Evolutionary conservation across 2,888 invertebrate genomes (phyloP).

Genomic region (Noctua comes): DNA sequence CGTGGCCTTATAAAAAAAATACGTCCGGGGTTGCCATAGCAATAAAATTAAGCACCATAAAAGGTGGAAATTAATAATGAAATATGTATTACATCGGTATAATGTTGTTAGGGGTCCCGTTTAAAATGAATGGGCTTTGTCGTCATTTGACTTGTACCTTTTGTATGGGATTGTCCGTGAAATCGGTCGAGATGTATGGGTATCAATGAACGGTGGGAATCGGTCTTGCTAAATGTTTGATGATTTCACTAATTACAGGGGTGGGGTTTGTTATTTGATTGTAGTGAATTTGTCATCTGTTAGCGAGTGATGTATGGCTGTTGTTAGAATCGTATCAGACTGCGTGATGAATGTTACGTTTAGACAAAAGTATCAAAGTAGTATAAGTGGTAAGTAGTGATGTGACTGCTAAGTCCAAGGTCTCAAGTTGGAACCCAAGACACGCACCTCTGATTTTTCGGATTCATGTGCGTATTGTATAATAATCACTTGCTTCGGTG

Average conservation of each 20-base stretch:
- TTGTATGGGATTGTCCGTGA: conserved; percentile 87
- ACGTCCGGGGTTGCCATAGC: conserved; percentile 83
- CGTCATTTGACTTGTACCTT: conserved; percentile 87
- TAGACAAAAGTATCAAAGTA: not conserved
- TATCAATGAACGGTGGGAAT: conserved; percentile 79
- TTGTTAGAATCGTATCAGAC: not conserved
- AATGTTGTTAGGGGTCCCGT: conserved; percentile 88
- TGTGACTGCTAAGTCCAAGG: too few relatives aligned
- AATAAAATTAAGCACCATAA: conserved; percentile 89
- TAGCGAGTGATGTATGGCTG: not conserved
- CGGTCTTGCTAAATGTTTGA: conserved; percentile 69
- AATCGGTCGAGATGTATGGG: conserved; percentile 85
- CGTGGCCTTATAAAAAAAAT: conserved; percentile 77
- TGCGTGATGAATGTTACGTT: not conserved
- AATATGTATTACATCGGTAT: conserved; percentile 90
- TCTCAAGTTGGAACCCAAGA: too few relatives aligned
- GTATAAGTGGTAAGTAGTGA: too few relatives aligned
- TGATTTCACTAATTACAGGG: conserved; percentile 83
- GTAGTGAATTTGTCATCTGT: conserved; percentile 23
- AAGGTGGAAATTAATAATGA: conserved; percentile 89
- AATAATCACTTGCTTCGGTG: too few relatives aligned
- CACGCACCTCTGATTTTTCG: too few relatives aligned
- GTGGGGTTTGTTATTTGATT: conserved; percentile 60
- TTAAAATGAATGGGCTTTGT: conserved; percentile 83
- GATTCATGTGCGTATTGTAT: too few relatives aligned